These are phyloP conservation scores for Drosophila eohydei DNA, from an alignment of 2,888 invertebrate genomes.

Conservation along the genomic window DNA sequence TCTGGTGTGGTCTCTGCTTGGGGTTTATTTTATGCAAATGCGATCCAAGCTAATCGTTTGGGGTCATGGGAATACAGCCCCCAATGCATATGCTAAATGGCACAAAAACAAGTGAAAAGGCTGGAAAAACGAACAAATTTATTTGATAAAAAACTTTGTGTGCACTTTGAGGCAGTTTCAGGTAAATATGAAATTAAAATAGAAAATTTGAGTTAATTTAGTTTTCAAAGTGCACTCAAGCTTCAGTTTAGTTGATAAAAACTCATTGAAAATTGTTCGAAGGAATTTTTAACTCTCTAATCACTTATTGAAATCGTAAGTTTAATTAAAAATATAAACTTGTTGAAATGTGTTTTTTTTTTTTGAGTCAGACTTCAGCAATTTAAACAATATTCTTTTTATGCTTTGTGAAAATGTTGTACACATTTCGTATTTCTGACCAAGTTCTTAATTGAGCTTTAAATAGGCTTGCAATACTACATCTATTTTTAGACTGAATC, in stretches of 20 bases:
- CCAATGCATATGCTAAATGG: slow-evolving; percentile 22
- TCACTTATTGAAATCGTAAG: not conserved
- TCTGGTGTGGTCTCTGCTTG: slow-evolving; percentile 9
- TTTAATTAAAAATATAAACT: too few relatives aligned
- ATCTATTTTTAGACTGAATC: too few relatives aligned
- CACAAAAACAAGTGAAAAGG: not conserved
- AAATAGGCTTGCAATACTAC: too few relatives aligned
- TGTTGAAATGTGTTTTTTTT: not conserved
- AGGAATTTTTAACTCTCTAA: not conserved
- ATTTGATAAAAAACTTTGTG: not conserved
- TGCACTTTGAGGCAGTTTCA: not conserved
- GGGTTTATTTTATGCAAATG: slow-evolving; percentile 46
- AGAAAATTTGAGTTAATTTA: not conserved
- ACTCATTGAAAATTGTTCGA: not conserved
- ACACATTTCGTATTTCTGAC: too few relatives aligned
- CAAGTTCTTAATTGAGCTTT: too few relatives aligned
- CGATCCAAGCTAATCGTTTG: slow-evolving; percentile 44
- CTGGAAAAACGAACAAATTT: not conserved
- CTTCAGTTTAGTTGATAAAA: not conserved
- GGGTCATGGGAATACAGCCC: slow-evolving; percentile 36
- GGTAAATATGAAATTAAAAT: not conserved
- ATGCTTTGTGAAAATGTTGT: too few relatives aligned
- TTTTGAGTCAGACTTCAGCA: not conserved
- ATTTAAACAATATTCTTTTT: too few relatives aligned
- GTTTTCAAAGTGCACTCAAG: not conserved